Evolutionary conservation across 2,888 invertebrate species (phyloP), one percentile per base, ranked within the genome.

Genomic region (Ceratothoa steindachneri): DNA sequence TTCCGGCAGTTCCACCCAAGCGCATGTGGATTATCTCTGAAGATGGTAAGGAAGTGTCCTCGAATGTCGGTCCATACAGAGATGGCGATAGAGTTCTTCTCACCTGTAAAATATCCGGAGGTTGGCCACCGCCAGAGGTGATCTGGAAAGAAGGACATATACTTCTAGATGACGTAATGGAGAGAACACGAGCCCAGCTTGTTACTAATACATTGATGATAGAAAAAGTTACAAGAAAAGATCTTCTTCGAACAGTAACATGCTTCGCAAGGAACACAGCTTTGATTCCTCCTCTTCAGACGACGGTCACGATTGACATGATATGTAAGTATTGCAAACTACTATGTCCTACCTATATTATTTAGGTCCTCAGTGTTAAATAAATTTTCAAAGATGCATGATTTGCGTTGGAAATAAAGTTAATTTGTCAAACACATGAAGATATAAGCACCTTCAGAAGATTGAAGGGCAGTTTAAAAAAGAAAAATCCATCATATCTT

Each of bases 1-100:
- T n/a, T n/a, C n/a, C n/a, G n/a, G 2, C 72, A 72, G 72, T 72
- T 19, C 72, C 72, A 12, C 72, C 72, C 5, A 51, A 67, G n/a
- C 72, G 55, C n/a, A 30, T 67, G 55, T 64, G 22, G 30, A 72
- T 72, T 29, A 30, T 52, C 1, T 29, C 72, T 41, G n/a, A 52
- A 3, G 55, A 53, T 28, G 68, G 68, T 4, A 29, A 27, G 9
- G 72, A 67, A 53, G 72, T 72, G 12, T 28, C 52, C 53, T 22
- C 29, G 2, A 72, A 67, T 15, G 72, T 72, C 2, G 72, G 72
- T 9, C 72, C 72, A n/a, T 68, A 64, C 9, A n/a, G 55, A 22
- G 67, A 72, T n/a, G 68, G 68, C 1, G 27, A 31, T 30, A 55
- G 53, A 52, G 53, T 72, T 4, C 67, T 53, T 7, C 51, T 72